A percentile compares a stretch with the other conserved stretches of the same genome.
Conservation (phyloP, 2,888 invertebrate genomes). For the Imbricaverruca yamaguchii region DNA sequence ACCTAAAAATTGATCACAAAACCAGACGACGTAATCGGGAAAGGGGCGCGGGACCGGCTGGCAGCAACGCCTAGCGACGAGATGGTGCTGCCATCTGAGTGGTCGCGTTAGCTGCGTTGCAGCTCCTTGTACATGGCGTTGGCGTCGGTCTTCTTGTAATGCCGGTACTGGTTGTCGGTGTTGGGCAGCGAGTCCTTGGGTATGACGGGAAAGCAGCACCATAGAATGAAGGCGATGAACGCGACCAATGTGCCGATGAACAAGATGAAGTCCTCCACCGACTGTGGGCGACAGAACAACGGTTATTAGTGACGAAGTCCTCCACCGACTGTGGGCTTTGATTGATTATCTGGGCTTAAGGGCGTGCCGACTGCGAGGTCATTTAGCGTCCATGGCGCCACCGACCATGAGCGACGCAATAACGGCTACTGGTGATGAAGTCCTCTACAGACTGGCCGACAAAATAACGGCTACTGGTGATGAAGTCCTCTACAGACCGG, state of each 20-base stretch:
- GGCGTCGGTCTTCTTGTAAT: conserved; percentile 12
- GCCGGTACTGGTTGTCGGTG: not conserved
- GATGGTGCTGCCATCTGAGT: not conserved
- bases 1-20: too few species aligned
- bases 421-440: too few species aligned
- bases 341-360: too few species aligned
- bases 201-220: conserved; percentile 56
- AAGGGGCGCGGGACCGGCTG: not conserved
- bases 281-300: conserved; percentile 40
- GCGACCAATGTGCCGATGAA: conserved; percentile 55
- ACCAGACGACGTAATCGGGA: too few species aligned
- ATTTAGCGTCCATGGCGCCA: too few species aligned
- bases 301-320: too few species aligned
- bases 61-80: not conserved
- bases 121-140: conserved; percentile 22
- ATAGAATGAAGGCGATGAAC: conserved; percentile 55
- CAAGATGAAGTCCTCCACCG: conserved; percentile 55
- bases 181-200: conserved; percentile 42
- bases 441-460: too few species aligned
- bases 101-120: not conserved
- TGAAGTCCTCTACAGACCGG: too few species aligned
- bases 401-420: conserved; percentile 43
- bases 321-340: too few species aligned
- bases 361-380: too few species aligned
- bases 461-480: too few species aligned